Base-by-base conservation (phyloP, 2,113 vertebrate species). In the Phoxinus phoxinus region DNA sequence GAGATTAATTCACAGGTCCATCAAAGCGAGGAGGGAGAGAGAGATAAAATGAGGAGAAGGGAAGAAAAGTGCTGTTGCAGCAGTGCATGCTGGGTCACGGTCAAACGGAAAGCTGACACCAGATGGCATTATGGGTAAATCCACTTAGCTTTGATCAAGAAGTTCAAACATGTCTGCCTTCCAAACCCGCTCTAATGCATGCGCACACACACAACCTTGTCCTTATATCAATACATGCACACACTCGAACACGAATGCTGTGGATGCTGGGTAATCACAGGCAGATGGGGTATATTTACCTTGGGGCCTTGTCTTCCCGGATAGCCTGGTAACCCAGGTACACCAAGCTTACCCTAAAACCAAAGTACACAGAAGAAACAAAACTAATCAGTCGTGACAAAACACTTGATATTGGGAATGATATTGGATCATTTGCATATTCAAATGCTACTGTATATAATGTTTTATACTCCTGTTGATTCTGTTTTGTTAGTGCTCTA, bases 281-380 rank as follows among this genome's bases (percentile, higher is more conserved):
- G 41, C 46, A 53, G 48, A 44, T 27, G 2, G 10, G 63, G 6
- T 87, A 6, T 35, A 86, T 10, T 89, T 95, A 97, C 98, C 97
- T 99, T 99, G 1, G 97, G 97, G 32, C 98, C 98, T 93, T 98
- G 97, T 92, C 98, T 95, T 93, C 98, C 98, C 1, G 97, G 98
- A 84, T 99, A 99, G 51, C 98, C 98, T 0, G 97, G 98, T 84
- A 99, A 91, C 59, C 98, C 98, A 0, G 98, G 98, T 74, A 99
- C 97, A 1, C 98, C 98, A 0, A 99, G 97, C 87, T 99, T 99
- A 65, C 98, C 98, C 98, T 99, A 83, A 92, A 0, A 83, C 27
- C 48, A 85, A 72, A 44, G 37, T 10, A 84, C 25, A 74, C 46
- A 61, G 15, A 71, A 61, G 13, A 77, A 86, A 37, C 8, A 53